Base-by-base conservation (phyloP, 2,113 vertebrate genomes). In the Ictalurus punctatus region DNA sequence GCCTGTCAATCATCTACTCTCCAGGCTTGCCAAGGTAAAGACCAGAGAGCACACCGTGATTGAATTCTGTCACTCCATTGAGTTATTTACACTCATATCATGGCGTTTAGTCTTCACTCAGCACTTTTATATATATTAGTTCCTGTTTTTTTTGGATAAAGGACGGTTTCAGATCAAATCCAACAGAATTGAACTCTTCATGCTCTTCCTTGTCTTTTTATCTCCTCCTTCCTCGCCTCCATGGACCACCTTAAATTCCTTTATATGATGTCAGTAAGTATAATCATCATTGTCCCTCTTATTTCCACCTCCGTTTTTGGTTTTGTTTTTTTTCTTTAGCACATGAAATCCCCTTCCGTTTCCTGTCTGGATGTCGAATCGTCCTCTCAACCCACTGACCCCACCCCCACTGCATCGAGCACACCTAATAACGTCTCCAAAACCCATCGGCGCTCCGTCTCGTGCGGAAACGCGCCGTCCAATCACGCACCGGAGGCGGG, bases 391-490 rank as follows among this genome's bases (percentile, higher is more conserved):
- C 90, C 92, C 89, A 93, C 63, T 9, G 95, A 94, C 54, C 94
- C 94, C 91, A 93, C 84, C 86, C 94, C 94, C 0, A 93, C 93
- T 1, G n/a, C 87, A 0, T 76, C 94, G 91, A 91, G 95, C 59
- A 95, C 96, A 12, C 92, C 96, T 79, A 95, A 93, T n/a, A 65
- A 81, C 85, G 93, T 93, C 17, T 82, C 93, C 23, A 96, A 96
- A 81, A 97, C 96, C 2, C 97, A 98, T 92, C 96, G 97, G n/a
- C 96, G 97, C n/a, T 98, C 97, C 0, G 97, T 97, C 71, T 98
- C 97, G 82, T 98, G 97, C 56, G 97, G 97, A 83, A 95, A 94
- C 95, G 91, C 92, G 88, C 91, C 95, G 59, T 12, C 88, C 87
- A 83, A 84, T 34, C 91, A 87, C 83, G 59, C 86, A n/a, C 88